Percentiles rank a stretch among this genome's conserved stretches.
Conservation (phyloP, 2,797 vertebrate genomes). For the Emydoidea blandingii region DNA sequence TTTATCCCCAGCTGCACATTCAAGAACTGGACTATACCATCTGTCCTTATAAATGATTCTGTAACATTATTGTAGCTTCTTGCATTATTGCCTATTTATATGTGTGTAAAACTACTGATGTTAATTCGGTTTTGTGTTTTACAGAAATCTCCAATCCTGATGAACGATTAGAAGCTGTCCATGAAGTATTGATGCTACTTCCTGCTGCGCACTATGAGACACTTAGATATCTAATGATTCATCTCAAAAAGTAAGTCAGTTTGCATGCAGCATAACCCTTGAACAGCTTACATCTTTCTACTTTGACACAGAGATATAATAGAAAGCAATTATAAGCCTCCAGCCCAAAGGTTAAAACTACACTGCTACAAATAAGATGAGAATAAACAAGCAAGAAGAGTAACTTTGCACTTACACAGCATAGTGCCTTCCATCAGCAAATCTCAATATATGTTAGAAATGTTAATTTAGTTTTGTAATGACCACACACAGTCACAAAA, state of each 20-base stretch:
- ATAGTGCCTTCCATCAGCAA: background rate
- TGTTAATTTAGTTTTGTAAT: slow-evolving; percentile 20
- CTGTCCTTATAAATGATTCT: slow-evolving; percentile 42
- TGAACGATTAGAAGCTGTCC: slow-evolving; percentile 94
- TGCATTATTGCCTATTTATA: slow-evolving; percentile 56
- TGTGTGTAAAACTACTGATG: slow-evolving; percentile 19
- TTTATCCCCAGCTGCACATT: slow-evolving; percentile 23
- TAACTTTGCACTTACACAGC: background rate
- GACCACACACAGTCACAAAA: background rate
- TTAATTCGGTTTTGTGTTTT: slow-evolving; percentile 48
- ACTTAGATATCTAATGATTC: slow-evolving; percentile 89
- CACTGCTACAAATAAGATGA: slow-evolving; percentile 10
- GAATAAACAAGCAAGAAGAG: slow-evolving; percentile 19
- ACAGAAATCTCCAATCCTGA: slow-evolving; percentile 92
- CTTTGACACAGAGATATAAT: slow-evolving; percentile 29
- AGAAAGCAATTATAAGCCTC: slow-evolving; percentile 22
- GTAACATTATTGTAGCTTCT: slow-evolving; percentile 42
- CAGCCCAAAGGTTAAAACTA: slow-evolving; percentile 4
- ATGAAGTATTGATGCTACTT: slow-evolving; percentile 93
- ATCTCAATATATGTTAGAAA: background rate
- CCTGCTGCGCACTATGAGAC: slow-evolving; percentile 98
- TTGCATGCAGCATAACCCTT: slow-evolving; percentile 31
- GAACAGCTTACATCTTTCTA: slow-evolving; percentile 43
- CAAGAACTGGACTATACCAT: background rate
- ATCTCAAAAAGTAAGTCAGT: slow-evolving; percentile 87